A percentile compares a stretch with the other conserved stretches of the same genome.
Evolutionary conservation across 2,888 invertebrate species (phyloP).

Genomic region (Drosophila vallismaia): DNA sequence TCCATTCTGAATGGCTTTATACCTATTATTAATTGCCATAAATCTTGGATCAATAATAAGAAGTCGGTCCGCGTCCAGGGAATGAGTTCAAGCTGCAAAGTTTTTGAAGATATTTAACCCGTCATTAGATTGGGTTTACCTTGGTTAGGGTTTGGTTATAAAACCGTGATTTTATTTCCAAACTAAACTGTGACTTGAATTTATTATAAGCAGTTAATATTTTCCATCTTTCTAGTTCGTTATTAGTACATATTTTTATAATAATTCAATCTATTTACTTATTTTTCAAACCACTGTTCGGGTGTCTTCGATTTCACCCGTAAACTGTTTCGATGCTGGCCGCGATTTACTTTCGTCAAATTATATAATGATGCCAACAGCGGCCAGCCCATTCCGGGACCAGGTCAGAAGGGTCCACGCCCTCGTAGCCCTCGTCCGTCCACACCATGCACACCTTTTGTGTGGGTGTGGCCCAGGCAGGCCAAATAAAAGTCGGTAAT

Average conservation of each 20-base stretch:
- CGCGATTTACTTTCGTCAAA: slow-evolving; percentile 63
- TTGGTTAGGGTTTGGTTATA: neutral
- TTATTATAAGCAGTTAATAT: neutral
- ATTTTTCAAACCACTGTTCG: slow-evolving; percentile 13
- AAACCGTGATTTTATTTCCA: too few species aligned
- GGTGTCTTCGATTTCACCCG: slow-evolving; percentile 55
- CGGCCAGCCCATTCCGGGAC: slow-evolving; percentile 51
- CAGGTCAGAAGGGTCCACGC: slow-evolving; percentile 55
- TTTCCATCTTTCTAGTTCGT: neutral
- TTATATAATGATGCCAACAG: slow-evolving; percentile 73
- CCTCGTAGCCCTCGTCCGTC: slow-evolving; percentile 18
- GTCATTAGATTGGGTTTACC: slow-evolving; percentile 21
- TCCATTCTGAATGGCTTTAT: slow-evolving; percentile 33
- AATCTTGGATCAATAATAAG: slow-evolving; percentile 81
- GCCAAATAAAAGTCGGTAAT: slow-evolving; percentile 66
- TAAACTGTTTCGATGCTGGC: slow-evolving; percentile 31
- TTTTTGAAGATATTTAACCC: slow-evolving; percentile 34
- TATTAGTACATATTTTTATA: neutral
- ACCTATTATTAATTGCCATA: slow-evolving; percentile 84
- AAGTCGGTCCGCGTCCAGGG: slow-evolving; percentile 10
- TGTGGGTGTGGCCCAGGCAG: slow-evolving; percentile 63
- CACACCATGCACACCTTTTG: slow-evolving; percentile 54
- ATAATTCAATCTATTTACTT: neutral
- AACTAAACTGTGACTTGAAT: too few species aligned
- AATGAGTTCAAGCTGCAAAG: slow-evolving; percentile 69